Conservation (phyloP, 2,113 vertebrate species). For the Notothenia coriiceps region DNA sequence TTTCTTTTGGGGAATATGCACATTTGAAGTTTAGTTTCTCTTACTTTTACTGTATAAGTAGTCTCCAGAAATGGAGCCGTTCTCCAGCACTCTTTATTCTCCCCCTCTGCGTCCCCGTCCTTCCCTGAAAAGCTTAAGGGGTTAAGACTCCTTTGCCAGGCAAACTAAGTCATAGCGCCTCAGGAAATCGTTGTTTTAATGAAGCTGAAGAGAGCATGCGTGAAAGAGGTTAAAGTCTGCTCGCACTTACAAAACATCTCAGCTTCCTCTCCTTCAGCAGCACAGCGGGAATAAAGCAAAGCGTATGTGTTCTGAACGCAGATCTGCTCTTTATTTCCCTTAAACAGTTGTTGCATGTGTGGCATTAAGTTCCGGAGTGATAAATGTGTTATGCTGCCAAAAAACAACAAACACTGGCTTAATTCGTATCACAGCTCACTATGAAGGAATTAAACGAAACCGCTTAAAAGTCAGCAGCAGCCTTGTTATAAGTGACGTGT, state of each 20-base stretch:
- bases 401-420: background rate
- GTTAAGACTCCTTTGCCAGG: constrained; percentile 7
- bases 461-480: background rate
- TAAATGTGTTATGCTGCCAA: background rate
- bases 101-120: background rate
- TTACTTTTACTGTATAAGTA: background rate
- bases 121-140: background rate
- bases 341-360: background rate
- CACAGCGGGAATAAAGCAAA: background rate
- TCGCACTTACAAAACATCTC: constrained; percentile 29
- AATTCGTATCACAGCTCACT: constrained; percentile 15
- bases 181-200: constrained; percentile 45
- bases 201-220: constrained; percentile 1
- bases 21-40: background rate
- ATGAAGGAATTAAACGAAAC: constrained; percentile 15
- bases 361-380: background rate
- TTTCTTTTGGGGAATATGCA: background rate
- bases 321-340: constrained; percentile 41
- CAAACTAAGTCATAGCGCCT: background rate
- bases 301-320: background rate
- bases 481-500: background rate
- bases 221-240: constrained; percentile 21
- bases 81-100: background rate
- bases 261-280: constrained; percentile 17
- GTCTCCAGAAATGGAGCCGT: background rate